Evolutionary conservation across 1,140 invertebrate species (phyloP), one percentile per base, ranked within the genome.

Genomic region (Charaxes varanes): DNA sequence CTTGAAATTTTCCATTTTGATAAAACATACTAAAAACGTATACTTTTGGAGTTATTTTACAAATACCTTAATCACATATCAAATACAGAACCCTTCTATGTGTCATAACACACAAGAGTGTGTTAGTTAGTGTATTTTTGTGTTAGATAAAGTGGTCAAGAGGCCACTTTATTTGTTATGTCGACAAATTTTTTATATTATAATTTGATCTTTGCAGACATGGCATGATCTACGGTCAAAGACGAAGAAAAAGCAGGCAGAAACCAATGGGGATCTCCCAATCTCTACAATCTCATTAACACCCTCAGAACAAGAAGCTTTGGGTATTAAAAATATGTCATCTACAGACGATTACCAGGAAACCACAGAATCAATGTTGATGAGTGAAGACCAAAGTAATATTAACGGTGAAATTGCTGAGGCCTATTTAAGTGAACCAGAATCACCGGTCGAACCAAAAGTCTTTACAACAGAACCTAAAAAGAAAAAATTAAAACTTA

Each of bases 201-300:
- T 6, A 13, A 41, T 34, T 28, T 12, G 6, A 18, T 22, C 16
- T 30, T 36, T 74, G 48, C 59, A 81, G 77, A 76, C 74, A 30
- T 81, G 74, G 74, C 74, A 81, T 34, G 77, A 81, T 50, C 44
- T 81, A 19, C 46, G 62, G 3, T 73, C 66, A 10, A 79, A 77
- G 47, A 62, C 59, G n/a, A 74, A 69, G 31, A 81, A 69, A 41
- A 53, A 60, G 2, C 62, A 71, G 26, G 37, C 48, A 12, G 57
- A 64, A 42, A 52, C 47, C 5, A 64, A 69, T 51, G 62, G 64
- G 24, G 62, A 69, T 16, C 8, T 69, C 4, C 61, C 68, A 13
- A 37, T 49, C 23, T 64, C 61, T 30, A 40, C 50, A 11, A 30
- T 49, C 3, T 49, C 52, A 14, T 42, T 81, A 2, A 62, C 70